A percentile compares a stretch with the other conserved stretches of the same genome.
These are phyloP conservation scores for Argya squamiceps DNA, from an alignment of 2,797 vertebrate genomes.

Conservation along the genomic window DNA sequence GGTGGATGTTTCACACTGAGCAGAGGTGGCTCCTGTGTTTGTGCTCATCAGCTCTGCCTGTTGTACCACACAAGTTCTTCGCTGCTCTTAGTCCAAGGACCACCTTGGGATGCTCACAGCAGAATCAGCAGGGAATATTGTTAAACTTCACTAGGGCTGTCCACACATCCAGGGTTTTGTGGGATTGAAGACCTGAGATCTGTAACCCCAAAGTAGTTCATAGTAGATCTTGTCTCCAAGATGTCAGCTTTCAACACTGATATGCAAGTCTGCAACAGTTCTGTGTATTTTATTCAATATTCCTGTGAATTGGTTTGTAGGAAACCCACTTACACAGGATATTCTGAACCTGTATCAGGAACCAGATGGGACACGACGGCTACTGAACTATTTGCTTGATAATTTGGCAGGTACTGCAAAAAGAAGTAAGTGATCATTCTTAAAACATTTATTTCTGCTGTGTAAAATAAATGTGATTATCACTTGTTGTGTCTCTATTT, in stretches of 20 bases:
- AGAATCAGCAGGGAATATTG: not conserved
- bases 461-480: constrained; percentile 62
- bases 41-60: not conserved
- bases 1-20: not conserved
- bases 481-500: constrained; percentile 6
- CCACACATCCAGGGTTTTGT: not conserved
- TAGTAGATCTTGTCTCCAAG: not conserved
- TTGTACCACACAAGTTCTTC: not conserved
- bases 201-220: not conserved
- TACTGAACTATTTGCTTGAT: constrained; percentile 98
- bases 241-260: not conserved
- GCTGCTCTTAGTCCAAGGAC: fast-evolving
- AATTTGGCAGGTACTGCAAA: constrained; percentile 98
- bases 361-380: constrained; percentile 94
- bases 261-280: not conserved
- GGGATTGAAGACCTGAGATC: not conserved
- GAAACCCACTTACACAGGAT: constrained; percentile 99
- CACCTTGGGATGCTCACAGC: not conserved
- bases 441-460: constrained; percentile 41
- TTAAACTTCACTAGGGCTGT: not conserved
- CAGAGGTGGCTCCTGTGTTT: not conserved
- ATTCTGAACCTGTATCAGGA: constrained; percentile 98
- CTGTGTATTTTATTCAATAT: not conserved
- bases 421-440: constrained; percentile 88
- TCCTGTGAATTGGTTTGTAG: constrained; percentile 75